Evolutionary conservation across 1,140 invertebrate genomes (phyloP).

Genomic region (Trichomalopsis sarcophagae): DNA sequence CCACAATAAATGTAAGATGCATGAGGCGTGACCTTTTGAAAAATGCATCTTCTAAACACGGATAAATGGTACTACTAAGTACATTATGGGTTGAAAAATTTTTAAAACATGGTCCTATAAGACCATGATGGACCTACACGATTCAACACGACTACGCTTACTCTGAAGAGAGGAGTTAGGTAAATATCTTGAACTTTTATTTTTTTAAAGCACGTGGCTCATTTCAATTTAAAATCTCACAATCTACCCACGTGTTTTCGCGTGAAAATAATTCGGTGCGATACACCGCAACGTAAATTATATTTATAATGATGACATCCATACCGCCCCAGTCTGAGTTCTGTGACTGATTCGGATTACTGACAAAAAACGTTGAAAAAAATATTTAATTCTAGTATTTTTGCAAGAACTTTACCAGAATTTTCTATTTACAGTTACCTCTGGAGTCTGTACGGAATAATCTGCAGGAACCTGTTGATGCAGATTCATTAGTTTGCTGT

Average conservation of each 20-base stretch:
- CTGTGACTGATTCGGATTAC: conserved; percentile 61
- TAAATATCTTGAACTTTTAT: neutral
- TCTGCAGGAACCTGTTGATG: neutral
- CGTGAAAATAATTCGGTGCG: no score
- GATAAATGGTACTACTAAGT: neutral
- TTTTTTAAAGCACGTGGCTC: no score
- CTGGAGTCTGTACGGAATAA: neutral
- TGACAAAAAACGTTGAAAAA: conserved; percentile 31
- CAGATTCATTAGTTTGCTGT: no score
- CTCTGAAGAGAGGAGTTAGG: neutral
- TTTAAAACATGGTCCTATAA: neutral
- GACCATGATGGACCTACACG: neutral
- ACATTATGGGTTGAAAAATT: neutral
- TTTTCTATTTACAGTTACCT: conserved; percentile 26
- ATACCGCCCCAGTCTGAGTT: conserved; percentile 67
- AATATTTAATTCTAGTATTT: neutral
- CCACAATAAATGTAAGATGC: neutral
- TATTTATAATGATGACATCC: conserved; percentile 55
- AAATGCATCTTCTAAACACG: neutral
- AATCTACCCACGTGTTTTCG: no score
- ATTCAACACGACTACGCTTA: neutral
- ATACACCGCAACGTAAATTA: neutral
- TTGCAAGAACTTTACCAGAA: neutral
- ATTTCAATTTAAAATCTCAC: no score
- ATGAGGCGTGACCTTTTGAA: neutral